Evolutionary conservation across 2,888 invertebrate species (phyloP).

Genomic region (Eumacrocentrus americanus): DNA sequence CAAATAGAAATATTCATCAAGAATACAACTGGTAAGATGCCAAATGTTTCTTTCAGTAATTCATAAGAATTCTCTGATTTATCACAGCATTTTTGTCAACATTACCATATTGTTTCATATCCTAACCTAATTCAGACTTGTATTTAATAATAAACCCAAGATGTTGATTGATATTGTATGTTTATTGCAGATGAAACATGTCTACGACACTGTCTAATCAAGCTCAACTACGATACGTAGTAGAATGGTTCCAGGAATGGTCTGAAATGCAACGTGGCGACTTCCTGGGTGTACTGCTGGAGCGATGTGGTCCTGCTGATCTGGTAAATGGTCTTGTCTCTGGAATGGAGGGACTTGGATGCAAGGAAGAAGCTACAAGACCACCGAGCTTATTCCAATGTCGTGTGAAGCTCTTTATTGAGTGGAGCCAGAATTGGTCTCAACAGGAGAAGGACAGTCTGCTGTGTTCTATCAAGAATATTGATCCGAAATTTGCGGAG

Average conservation of each 20-base stretch:
- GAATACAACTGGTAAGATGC: too few species aligned
- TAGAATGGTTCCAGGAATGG: constrained; percentile 89
- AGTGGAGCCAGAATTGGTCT: constrained; percentile 84
- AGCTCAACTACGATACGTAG: constrained; percentile 79
- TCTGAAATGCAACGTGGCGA: constrained; percentile 86
- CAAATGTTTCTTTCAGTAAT: too few species aligned
- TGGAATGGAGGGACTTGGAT: constrained; percentile 70
- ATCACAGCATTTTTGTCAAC: too few species aligned
- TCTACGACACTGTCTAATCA: constrained; percentile 65
- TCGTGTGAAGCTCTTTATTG: constrained; percentile 82
- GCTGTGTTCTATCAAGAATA: constrained; percentile 72
- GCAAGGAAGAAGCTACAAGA: constrained; percentile 65
- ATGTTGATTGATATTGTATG: too few species aligned
- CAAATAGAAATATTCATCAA: too few species aligned
- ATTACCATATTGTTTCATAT: too few species aligned
- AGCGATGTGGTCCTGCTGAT: constrained; percentile 67
- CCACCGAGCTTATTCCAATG: constrained; percentile 85
- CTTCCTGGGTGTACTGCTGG: constrained; percentile 78
- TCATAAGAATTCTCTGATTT: too few species aligned
- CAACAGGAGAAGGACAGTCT: constrained; percentile 75
- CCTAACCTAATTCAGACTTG: too few species aligned
- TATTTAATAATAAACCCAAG: constrained; percentile 21
- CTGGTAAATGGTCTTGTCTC: constrained; percentile 78
- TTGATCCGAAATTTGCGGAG: constrained; percentile 74
- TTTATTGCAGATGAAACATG: constrained; percentile 50